Evolutionary conservation across 37 sponge, comb jelly and placozoan genomes (phyloP).

Genomic region (Corticium candelabrum): DNA sequence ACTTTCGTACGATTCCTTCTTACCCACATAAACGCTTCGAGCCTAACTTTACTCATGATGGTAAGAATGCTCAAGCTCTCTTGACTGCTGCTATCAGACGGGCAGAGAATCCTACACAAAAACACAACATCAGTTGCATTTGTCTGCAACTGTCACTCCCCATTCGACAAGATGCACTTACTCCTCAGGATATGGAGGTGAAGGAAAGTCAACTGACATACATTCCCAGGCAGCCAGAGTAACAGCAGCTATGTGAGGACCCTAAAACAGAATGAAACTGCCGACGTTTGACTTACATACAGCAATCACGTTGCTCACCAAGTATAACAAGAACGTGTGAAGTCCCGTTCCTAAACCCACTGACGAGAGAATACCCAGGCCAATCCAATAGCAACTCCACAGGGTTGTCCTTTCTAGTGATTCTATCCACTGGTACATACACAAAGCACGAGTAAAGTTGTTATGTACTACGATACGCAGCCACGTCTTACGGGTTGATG

Average conservation of each 20-base stretch:
- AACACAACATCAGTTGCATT: background rate
- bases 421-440: slow-evolving; percentile 30
- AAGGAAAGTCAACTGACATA: slow-evolving; percentile 86
- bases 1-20: too few species aligned
- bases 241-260: slow-evolving; percentile 99
- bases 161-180: too few species aligned
- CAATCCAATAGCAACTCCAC: slow-evolving; percentile 91
- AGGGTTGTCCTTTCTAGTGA: slow-evolving; percentile 26
- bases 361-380: slow-evolving; percentile 88
- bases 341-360: slow-evolving; percentile 95
- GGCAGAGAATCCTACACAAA: background rate
- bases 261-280: slow-evolving; percentile 20
- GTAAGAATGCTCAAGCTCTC: slow-evolving; percentile 43
- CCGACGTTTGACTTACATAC: too few species aligned
- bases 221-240: slow-evolving; percentile 97
- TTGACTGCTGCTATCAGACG: background rate
- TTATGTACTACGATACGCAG: background rate
- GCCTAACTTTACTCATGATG: slow-evolving; percentile 81
- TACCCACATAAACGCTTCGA: slow-evolving; percentile 45
- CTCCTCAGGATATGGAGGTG: slow-evolving; percentile 72
- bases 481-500: slow-evolving; percentile 49
- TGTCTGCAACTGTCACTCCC: background rate
- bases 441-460: too few species aligned
- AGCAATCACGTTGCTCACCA: too few species aligned
- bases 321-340: slow-evolving; percentile 93